Conservation (phyloP, 2,113 vertebrate genomes). For the Epinephelus fuscoguttatus region DNA sequence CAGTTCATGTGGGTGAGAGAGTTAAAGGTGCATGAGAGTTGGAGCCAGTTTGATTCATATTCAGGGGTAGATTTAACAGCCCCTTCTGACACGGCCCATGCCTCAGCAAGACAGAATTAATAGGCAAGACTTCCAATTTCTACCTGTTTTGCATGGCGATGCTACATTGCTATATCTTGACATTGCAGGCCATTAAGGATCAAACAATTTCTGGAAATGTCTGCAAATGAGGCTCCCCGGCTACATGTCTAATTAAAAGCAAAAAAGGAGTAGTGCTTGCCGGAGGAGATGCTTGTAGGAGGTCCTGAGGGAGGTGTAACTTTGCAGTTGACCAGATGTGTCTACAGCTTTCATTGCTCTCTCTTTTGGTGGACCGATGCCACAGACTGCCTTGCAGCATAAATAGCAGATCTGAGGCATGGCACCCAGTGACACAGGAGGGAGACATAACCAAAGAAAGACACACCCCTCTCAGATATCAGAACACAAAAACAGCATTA, state of each 20-base stretch:
- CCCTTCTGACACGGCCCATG: slow-evolving; percentile 15
- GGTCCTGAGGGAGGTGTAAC: slow-evolving; percentile 29
- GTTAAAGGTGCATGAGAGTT: background rate
- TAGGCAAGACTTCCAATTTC: slow-evolving; percentile 14
- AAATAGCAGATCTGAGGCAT: slow-evolving; percentile 37
- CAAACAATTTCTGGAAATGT: slow-evolving; percentile 27
- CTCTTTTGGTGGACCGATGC: background rate
- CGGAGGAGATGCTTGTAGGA: background rate
- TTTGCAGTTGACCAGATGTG: slow-evolving; percentile 57
- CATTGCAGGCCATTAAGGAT: slow-evolving; percentile 32
- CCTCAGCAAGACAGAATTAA: slow-evolving; percentile 18
- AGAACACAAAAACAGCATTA: background rate
- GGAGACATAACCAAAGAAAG: background rate
- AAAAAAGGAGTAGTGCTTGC: background rate
- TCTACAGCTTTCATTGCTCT: slow-evolving; percentile 39
- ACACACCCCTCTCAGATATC: slow-evolving; percentile 2
- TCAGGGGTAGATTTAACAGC: slow-evolving; percentile 24
- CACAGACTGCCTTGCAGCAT: slow-evolving; percentile 9
- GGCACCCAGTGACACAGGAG: slow-evolving; percentile 15
- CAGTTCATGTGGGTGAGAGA: background rate
- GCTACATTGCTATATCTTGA: background rate
- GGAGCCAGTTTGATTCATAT: slow-evolving; percentile 14
- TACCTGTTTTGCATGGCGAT: slow-evolving; percentile 20
- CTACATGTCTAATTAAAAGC: slow-evolving; percentile 58
- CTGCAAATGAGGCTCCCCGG: slow-evolving; percentile 36